A percentile compares a stretch with the other conserved stretches of the same genome.
phyloP scores from a whole-genome alignment of 1,140 invertebrate genomes.

The Phortica variegata region DNA sequence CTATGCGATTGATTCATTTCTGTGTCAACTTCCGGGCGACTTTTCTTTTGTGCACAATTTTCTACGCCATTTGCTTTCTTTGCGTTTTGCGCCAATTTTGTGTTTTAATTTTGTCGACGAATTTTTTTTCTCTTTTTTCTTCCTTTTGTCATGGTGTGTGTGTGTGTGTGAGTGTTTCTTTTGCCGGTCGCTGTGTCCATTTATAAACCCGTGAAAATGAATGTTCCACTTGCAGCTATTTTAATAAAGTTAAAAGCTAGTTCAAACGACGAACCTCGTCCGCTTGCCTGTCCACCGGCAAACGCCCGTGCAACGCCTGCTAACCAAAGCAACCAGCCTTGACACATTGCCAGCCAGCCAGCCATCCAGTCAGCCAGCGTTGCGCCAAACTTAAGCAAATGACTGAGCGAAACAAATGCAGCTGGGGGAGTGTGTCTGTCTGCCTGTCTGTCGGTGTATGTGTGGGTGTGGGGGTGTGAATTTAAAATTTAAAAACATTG shows the following conservation, averaged over 20 bases:
- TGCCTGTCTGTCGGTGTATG: too few relatives aligned
- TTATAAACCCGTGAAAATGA: neutral
- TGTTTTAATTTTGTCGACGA: conserved; percentile 25
- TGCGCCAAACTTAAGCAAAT: too few relatives aligned
- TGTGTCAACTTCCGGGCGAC: conserved; percentile 19
- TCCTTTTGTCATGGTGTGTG: neutral
- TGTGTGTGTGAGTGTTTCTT: conserved; percentile 25
- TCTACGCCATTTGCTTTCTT: too few relatives aligned
- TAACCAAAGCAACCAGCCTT: conserved; percentile 1
- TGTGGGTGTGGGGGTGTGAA: too few relatives aligned
- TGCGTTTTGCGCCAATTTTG: neutral
- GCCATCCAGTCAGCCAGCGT: conserved; percentile 26
- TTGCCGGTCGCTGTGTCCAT: conserved; percentile 20
- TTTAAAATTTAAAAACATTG: too few relatives aligned
- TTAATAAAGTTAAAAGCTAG: conserved; percentile 47
- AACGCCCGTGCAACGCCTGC: conserved; percentile 3
- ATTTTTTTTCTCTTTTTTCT: conserved; percentile 29
- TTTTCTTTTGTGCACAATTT: conserved; percentile 1
- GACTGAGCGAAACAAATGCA: too few relatives aligned
- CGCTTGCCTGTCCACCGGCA: conserved; percentile 33
- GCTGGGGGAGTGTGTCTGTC: too few relatives aligned
- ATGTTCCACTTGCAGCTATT: conserved; percentile 30
- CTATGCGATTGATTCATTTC: conserved; percentile 33
- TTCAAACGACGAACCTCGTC: conserved; percentile 16
- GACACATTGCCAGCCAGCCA: conserved; percentile 4